A percentile compares a stretch with the other conserved stretches of the same genome.
phyloP scores from a whole-genome alignment of 2,888 invertebrate species.

The Empis livida region DNA sequence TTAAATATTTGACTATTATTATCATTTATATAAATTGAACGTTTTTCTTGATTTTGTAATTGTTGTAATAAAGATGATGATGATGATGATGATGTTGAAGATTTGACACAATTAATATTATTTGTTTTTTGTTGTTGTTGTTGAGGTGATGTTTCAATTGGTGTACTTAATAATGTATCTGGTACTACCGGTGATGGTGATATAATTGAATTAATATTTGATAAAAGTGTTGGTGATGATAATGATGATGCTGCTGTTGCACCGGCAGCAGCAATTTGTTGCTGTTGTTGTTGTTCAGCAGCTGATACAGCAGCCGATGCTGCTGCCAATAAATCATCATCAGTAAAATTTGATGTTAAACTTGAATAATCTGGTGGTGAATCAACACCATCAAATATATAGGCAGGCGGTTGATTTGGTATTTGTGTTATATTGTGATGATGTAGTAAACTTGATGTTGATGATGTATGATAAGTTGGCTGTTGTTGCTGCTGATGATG shows the following conservation, averaged over 20 bases:
- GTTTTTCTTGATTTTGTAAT: slow-evolving; percentile 9
- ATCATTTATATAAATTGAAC: slow-evolving; percentile 11
- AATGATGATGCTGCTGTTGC: slow-evolving; percentile 18
- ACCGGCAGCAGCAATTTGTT: background rate
- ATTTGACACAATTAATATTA: slow-evolving; percentile 10
- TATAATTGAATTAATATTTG: slow-evolving; percentile 34
- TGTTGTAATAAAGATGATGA: background rate
- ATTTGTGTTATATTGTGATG: slow-evolving; percentile 31
- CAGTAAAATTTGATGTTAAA: slow-evolving; percentile 7
- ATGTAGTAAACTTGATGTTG: slow-evolving; percentile 21
- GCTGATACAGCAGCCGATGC: slow-evolving; percentile 11
- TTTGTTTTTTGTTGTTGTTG: background rate
- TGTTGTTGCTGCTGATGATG: background rate
- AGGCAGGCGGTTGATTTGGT: slow-evolving; percentile 33
- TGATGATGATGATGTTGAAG: slow-evolving; percentile 12
- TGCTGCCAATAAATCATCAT: slow-evolving; percentile 10
- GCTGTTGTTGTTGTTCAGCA: slow-evolving; percentile 9
- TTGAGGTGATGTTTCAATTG: slow-evolving; percentile 19
- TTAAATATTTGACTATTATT: slow-evolving; percentile 7
- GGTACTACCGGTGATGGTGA: slow-evolving; percentile 35
- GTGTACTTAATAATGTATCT: slow-evolving; percentile 30
- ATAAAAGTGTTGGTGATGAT: slow-evolving; percentile 25
- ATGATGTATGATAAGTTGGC: slow-evolving; percentile 3
- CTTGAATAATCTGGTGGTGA: slow-evolving; percentile 23
- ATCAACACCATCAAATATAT: slow-evolving; percentile 33